These are phyloP conservation scores for Patella pellucida DNA, from an alignment of 2,888 invertebrate genomes.

Conservation along the genomic window DNA sequence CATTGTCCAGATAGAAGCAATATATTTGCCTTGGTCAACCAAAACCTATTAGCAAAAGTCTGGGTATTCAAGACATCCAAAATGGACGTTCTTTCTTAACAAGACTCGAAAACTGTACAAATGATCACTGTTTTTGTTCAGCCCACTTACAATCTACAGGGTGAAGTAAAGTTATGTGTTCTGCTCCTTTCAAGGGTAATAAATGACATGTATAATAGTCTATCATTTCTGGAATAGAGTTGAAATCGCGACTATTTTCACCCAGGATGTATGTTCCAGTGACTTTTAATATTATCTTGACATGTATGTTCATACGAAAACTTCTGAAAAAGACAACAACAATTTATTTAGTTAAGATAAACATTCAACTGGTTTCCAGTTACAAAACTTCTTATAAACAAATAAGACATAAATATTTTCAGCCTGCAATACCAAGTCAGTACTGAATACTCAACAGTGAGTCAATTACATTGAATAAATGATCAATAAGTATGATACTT, in stretches of 20 bases:
- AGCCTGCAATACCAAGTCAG: too few species aligned
- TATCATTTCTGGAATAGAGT: slow-evolving; percentile 94
- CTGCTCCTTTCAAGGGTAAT: slow-evolving; percentile 93
- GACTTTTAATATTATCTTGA: slow-evolving; percentile 81
- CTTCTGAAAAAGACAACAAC: slow-evolving; percentile 78
- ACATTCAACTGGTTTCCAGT: not conserved
- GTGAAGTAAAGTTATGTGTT: slow-evolving; percentile 94
- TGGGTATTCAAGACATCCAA: too few species aligned
- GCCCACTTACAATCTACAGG: slow-evolving; percentile 76
- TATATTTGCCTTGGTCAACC: too few species aligned
- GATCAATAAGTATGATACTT: too few species aligned
- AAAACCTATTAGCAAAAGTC: too few species aligned
- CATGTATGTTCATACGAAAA: slow-evolving; percentile 95
- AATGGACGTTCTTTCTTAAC: too few species aligned
- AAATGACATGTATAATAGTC: slow-evolving; percentile 93
- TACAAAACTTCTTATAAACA: too few species aligned
- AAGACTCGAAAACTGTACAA: not conserved
- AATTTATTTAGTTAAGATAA: not conserved
- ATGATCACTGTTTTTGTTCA: slow-evolving; percentile 8
- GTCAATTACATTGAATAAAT: too few species aligned
- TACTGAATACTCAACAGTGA: too few species aligned
- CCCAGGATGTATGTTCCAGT: slow-evolving; percentile 82
- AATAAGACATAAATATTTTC: too few species aligned
- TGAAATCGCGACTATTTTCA: slow-evolving; percentile 92
- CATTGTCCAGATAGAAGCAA: too few species aligned